Base-by-base conservation (phyloP, 2,888 invertebrate genomes). In the Oscheius sp. region DNA sequence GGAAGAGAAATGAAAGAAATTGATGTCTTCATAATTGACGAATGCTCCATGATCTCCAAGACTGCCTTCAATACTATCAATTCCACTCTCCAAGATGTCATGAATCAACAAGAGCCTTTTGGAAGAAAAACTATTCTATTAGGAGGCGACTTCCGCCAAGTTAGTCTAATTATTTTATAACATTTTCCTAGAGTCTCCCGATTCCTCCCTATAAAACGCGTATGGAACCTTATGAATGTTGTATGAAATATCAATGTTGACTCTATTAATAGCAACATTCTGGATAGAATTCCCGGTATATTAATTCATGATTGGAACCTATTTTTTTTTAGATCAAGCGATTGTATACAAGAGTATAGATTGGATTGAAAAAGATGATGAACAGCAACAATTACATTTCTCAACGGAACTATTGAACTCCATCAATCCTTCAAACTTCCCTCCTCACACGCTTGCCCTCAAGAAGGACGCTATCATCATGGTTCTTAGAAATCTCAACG, bases 131-230 rank as follows among this genome's bases (percentile, higher is more conserved):
- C 36, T 0, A 41, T 73, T 0, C 38, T 73, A 9, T 12, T 68
- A 0, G 72, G 72, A 2, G 72, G 70, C 12, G 72, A 72, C 28
- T 70, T 67, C 28, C 57, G 67, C 1, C 68, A 73, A 50, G 50
- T 56, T 12, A n/a, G 20, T 8, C 14, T 38, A n/a, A n/a, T n/a
- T n/a, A n/a, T n/a, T n/a, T n/a, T n/a, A n/a, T n/a, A n/a, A n/a
- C n/a, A n/a, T n/a, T n/a, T n/a, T n/a, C n/a, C n/a, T n/a, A n/a
- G n/a, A n/a, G n/a, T n/a, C n/a, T n/a, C n/a, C n/a, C n/a, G n/a
- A n/a, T n/a, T n/a, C n/a, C n/a, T n/a, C n/a, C n/a, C n/a, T n/a
- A n/a, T n/a, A n/a, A n/a, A n/a, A n/a, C n/a, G n/a, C n/a, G n/a
- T n/a, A n/a, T n/a, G n/a, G n/a, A n/a, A n/a, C n/a, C n/a, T n/a